Percentiles rank a stretch among this genome's conserved stretches.
Conservation (phyloP, 2,113 vertebrate species). For the Phaethon lepturus region DNA sequence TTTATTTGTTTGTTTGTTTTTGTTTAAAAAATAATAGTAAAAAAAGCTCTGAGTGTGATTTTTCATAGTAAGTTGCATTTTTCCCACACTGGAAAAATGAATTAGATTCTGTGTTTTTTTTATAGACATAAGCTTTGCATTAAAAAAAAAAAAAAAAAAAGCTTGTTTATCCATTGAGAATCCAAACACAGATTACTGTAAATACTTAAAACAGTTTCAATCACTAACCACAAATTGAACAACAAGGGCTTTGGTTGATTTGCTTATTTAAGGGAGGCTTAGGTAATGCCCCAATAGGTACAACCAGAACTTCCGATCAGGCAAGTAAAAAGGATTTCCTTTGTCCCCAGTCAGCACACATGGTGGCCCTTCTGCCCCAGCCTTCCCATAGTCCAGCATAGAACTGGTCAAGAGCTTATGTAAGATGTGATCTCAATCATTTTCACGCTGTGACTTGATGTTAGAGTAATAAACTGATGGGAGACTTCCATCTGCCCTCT, state of each 20-base stretch:
- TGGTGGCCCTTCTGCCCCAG: not conserved
- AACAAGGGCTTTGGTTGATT: not conserved
- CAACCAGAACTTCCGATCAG: not conserved
- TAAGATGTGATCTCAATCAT: not conserved
- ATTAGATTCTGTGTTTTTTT: not conserved
- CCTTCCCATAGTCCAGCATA: not conserved
- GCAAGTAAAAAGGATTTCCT: not conserved
- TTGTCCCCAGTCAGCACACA: not conserved
- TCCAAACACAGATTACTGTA: not conserved
- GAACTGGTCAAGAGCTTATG: not conserved
- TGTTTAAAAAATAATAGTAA: not conserved
- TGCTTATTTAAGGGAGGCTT: not conserved
- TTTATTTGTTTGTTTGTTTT: not conserved
- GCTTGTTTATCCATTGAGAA: not conserved
- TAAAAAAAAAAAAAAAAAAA: not conserved
- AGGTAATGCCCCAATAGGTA: not conserved
- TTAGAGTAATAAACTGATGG: not conserved
- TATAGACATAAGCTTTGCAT: not conserved
- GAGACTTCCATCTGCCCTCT: not conserved
- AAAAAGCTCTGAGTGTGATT: not conserved
- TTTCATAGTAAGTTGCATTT: not conserved
- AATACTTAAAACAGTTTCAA: not conserved
- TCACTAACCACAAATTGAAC: not conserved
- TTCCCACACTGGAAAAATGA: not conserved
- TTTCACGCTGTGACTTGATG: not conserved